These are phyloP conservation scores for Numenius phaeopus DNA, from an alignment of 2,797 vertebrate species.

Conservation along the genomic window DNA sequence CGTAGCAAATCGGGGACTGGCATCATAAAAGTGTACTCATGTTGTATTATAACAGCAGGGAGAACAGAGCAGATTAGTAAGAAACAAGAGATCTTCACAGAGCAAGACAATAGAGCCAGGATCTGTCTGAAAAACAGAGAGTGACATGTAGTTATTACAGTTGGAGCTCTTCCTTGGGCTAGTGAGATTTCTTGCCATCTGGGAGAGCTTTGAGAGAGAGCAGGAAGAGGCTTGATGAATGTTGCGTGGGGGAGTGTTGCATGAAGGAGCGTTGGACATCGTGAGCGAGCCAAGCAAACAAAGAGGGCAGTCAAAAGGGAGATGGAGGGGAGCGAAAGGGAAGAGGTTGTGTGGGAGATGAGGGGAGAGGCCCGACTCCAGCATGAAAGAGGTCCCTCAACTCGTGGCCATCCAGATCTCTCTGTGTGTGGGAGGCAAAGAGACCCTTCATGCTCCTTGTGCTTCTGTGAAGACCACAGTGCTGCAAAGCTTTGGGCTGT, in stretches of 20 bases:
- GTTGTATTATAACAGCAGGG: not conserved
- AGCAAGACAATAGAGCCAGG: not conserved
- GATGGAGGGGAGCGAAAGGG: not conserved
- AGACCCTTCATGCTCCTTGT: not conserved
- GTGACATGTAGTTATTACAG: not conserved
- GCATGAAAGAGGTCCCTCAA: not conserved
- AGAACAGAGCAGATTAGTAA: not conserved
- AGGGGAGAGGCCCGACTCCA: not conserved
- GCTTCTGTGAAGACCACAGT: not conserved
- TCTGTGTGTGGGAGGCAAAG: not conserved
- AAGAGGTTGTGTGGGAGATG: not conserved
- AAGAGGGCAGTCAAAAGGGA: not conserved
- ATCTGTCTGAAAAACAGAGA: not conserved
- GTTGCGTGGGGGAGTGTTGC: not conserved
- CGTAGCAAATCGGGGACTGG: not conserved
- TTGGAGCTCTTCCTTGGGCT: not conserved
- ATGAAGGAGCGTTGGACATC: not conserved
- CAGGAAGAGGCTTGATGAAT: constrained; percentile 3
- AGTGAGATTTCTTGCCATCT: not conserved
- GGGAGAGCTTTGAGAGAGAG: constrained; percentile 6
- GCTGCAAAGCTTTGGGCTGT: not conserved
- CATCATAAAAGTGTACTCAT: not conserved
- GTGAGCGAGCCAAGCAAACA: not conserved
- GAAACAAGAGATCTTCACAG: not conserved
- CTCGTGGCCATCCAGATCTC: not conserved